Base-by-base conservation (phyloP, 2,113 vertebrate genomes). In the Atlantisia rogersi region DNA sequence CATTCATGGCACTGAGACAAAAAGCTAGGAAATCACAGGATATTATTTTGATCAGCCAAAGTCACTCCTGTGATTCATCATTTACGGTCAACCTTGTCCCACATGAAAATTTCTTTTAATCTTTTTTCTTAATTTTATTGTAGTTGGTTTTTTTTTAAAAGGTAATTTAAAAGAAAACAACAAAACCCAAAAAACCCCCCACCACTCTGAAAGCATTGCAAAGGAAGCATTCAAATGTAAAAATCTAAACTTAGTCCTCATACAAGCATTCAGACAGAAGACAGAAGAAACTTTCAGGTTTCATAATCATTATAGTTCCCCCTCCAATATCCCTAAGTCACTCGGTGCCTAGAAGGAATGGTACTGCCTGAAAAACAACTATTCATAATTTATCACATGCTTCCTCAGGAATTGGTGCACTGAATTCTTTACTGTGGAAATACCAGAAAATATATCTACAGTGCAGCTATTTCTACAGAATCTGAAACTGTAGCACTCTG, bases 391-490 rank as follows among this genome's bases (percentile, higher is more conserved):
- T 87, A 93, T 82, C 1, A 0, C 35, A 70, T 84, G 52, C 53
- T 97, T 92, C 69, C 73, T 91, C 37, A 17, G 28, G 89, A 97
- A 89, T 29, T n/a, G 28, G 10, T 70, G 46, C 50, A 78, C 55
- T 6, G 11, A 92, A 84, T 83, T 50, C 60, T 89, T 91, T 84
- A 63, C 40, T 67, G 21, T 74, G 15, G 25, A 86, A 22, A 52
- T 81, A 81, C 31, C n/a, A 31, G 70, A 77, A 95, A 90, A 70
- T 77, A n/a, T 46, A 42, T 31, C 50, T 70, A 53, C 52, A 70
- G 21, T 62, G 77, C 37, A 8, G 28, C 21, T 91, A 70, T 88
- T 94, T 35, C 77, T 55, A 77, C 15, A 40, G 16, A 13, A 44
- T 40, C 37, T 92, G 53, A 62, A 88, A 74, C 37, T 48, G 16